These are phyloP conservation scores for Oceanodroma tethys DNA, from an alignment of 2,113 vertebrate species.

Conservation along the genomic window DNA sequence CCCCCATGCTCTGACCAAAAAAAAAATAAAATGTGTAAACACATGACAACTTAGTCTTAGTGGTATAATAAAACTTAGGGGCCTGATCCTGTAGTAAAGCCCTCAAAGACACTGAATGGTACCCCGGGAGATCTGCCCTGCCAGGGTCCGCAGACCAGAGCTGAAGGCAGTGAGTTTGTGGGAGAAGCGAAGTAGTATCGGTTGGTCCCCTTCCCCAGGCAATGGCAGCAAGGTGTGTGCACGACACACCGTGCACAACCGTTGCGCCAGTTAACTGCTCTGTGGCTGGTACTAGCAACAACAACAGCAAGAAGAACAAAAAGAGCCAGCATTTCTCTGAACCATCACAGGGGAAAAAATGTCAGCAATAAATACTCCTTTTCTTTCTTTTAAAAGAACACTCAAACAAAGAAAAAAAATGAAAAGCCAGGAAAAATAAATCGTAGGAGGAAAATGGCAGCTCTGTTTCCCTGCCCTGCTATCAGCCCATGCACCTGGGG, in stretches of 20 bases:
- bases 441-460: conserved; percentile 28
- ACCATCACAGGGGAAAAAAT: not conserved
- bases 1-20: not conserved
- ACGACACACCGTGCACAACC: accelerated
- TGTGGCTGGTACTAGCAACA: not conserved
- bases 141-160: not conserved
- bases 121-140: not conserved
- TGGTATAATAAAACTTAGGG: not conserved
- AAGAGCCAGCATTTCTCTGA: not conserved
- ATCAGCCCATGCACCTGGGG: conserved; percentile 32
- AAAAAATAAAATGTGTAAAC: conserved; percentile 24
- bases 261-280: not conserved
- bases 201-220: not conserved
- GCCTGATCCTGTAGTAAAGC: not conserved
- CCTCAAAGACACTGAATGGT: not conserved
- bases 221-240: not conserved
- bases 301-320: not conserved
- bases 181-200: not conserved
- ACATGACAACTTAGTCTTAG: conserved; percentile 20
- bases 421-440: conserved; percentile 42
- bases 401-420: conserved; percentile 19
- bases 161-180: not conserved
- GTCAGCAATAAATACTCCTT: conserved; percentile 48
- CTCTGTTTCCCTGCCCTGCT: conserved; percentile 38
- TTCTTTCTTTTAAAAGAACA: conserved; percentile 7